Base-by-base conservation (phyloP, 2,888 invertebrate species). In the Malachius bipustulatus region DNA sequence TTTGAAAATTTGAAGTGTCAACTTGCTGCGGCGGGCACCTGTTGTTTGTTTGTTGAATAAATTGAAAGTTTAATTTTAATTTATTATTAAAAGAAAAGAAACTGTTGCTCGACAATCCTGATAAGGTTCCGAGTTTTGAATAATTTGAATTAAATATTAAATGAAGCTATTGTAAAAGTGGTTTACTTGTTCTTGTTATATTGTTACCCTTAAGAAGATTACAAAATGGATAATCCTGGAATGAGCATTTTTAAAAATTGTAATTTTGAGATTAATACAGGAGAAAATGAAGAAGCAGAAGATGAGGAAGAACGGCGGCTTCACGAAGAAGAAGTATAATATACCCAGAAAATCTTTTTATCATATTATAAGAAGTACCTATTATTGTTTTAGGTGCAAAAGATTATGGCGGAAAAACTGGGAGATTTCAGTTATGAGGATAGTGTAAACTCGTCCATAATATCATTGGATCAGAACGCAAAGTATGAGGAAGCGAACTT, bases 211-310 rank as follows among this genome's bases (percentile, higher is more conserved):
- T n/a, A n/a, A n/a, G n/a, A n/a, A n/a, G n/a, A n/a, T n/a, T n/a
- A n/a, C n/a, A n/a, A 13, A 37, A 54, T 54, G 51, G 50, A 52
- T 37, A 46, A 45, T 40, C 76, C 77, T 31, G 78, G 76, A 31
- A 66, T 75, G 63, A 80, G 78, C 62, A 65, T 81, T 47, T 80
- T 81, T 53, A 75, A 78, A 64, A 77, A 74, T 40, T 70, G 70
- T 16, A 71, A 71, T 48, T 71, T 81, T 44, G 73, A 75, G 46
- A 64, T 81, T 45, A 74, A 77, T 55, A 70, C 71, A 47, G 65
- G 70, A 30, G 75, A 77, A 54, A 67, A 71, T 34, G 74, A 75
- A 49, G 80, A 81, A 49, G 77, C 74, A 42, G 55, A 56, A 39
- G 51, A 54, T 41, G 47, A 74, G 2, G 76, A 77, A 57, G 81